phyloP scores from a whole-genome alignment of 2,797 vertebrate genomes.

The Muraenolepis orangiensis region DNA sequence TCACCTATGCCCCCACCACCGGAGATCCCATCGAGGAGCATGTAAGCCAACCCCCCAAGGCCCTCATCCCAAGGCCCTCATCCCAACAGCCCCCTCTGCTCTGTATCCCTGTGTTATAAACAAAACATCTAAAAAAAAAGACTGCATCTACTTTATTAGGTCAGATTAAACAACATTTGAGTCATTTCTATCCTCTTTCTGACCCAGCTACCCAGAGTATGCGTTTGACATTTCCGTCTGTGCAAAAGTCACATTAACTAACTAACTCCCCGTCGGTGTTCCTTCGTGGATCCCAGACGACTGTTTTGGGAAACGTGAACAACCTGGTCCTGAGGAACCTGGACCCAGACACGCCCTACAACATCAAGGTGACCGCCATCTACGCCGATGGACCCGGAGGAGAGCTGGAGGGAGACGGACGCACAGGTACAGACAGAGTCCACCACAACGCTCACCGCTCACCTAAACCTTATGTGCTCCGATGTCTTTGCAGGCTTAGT shows the following conservation, averaged over 20 bases:
- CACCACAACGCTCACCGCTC: too few relatives aligned
- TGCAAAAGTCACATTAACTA: background rate
- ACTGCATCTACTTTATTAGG: background rate
- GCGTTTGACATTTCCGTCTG: background rate
- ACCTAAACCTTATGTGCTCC: background rate
- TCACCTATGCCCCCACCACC: slow-evolving; percentile 86
- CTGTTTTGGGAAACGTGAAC: slow-evolving; percentile 90
- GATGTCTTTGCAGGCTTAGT: background rate
- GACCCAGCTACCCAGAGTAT: background rate
- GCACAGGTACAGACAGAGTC: slow-evolving; percentile 88
- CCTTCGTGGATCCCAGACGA: slow-evolving; percentile 73
- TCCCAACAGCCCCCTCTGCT: background rate
- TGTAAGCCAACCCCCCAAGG: slow-evolving; percentile 74
- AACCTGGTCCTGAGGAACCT: slow-evolving; percentile 86
- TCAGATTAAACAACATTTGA: background rate
- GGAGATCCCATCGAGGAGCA: slow-evolving; percentile 95
- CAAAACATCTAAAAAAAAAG: background rate
- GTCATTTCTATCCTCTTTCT: background rate
- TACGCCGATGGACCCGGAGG: slow-evolving; percentile 91
- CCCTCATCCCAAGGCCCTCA: background rate
- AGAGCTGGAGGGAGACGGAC: slow-evolving; percentile 85
- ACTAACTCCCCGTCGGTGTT: background rate
- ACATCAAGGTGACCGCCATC: slow-evolving; percentile 87
- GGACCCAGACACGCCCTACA: slow-evolving; percentile 90
- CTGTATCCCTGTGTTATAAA: background rate